Conservation (phyloP, 2,113 vertebrate species). For the Dromiciops gliroides region DNA sequence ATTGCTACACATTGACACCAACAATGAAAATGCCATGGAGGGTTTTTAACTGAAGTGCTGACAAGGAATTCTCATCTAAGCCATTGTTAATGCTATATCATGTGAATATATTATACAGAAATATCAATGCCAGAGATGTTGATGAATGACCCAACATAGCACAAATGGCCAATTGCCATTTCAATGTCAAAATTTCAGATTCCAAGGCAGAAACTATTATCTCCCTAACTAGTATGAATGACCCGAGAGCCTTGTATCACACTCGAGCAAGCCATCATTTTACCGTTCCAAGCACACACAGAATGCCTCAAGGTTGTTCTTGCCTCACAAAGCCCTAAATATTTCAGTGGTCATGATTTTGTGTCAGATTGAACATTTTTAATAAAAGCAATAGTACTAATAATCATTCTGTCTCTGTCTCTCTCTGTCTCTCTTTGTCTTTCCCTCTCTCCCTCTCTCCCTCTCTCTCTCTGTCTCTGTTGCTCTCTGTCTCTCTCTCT, state of each 20-base stretch:
- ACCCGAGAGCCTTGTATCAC: slow-evolving; percentile 50
- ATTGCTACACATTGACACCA: not conserved
- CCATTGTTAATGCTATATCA: not conserved
- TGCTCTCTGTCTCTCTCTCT: too few relatives aligned
- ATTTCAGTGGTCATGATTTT: slow-evolving; percentile 60
- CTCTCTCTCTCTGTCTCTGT: not conserved
- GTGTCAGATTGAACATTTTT: slow-evolving; percentile 71
- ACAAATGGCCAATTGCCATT: slow-evolving; percentile 56
- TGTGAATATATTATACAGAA: slow-evolving; percentile 43
- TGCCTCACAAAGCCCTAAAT: slow-evolving; percentile 62
- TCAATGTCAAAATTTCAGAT: slow-evolving; percentile 68
- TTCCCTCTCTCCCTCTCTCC: not conserved
- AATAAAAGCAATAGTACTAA: slow-evolving; percentile 60
- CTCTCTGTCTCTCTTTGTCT: not conserved
- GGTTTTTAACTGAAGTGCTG: not conserved
- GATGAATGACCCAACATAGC: slow-evolving; percentile 46
- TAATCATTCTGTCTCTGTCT: slow-evolving; percentile 39
- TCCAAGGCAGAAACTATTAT: slow-evolving; percentile 64
- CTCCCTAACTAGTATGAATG: slow-evolving; percentile 47
- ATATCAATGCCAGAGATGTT: slow-evolving; percentile 31
- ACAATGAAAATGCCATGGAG: not conserved
- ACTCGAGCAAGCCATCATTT: slow-evolving; percentile 58
- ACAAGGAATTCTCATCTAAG: not conserved
- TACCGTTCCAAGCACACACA: slow-evolving; percentile 29
- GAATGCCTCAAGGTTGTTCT: slow-evolving; percentile 61